Base-by-base conservation (phyloP, 2,888 invertebrate genomes). In the Odontomyia ornata region DNA sequence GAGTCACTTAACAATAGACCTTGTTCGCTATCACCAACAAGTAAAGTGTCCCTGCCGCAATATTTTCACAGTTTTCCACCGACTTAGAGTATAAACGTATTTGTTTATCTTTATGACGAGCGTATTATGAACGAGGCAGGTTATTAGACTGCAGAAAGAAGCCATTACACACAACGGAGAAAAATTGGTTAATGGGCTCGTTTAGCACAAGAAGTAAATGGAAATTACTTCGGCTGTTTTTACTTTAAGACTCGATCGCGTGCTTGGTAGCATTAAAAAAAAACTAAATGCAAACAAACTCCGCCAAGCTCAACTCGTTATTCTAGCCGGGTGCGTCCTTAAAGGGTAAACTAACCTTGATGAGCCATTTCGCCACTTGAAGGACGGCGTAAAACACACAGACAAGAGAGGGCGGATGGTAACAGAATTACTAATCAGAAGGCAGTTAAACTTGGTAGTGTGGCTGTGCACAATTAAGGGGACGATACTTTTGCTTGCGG, bases 161-260 rank as follows among this genome's bases (percentile, higher is more conserved):
- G 57, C 36, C 73, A 57, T 73, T 57, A 57, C 57, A 46, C 47
- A 47, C 73, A 30, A 57, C 2, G 27, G 73, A 60, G 21, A 57
- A 60, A 73, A 73, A 73, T 73, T 73, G 73, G 73, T 60, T 73
- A 73, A 73, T 73, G 73, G 73, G 57, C 73, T 60, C 73, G 60
- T 73, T 73, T 73, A 73, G 60, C 73, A 73, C 73, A 60, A 73
- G 60, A 73, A 57, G 73, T 60, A 73, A 73, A 73, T 73, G 73
- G 73, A 73, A 73, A 73, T 73, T 73, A 73, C 60, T 43, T 60
- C 5, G 73, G 21, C 57, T 73, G 28, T 60, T 57, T 18, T 36
- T 57, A 69, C 65, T 69, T 69, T 69, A 69, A 57, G 73, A 60
- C 57, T 18, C 30, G n/a, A 73, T 73, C 73, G 73, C 73, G 60